Conservation (phyloP, 2,888 invertebrate species). For the Epinotia ramella region DNA sequence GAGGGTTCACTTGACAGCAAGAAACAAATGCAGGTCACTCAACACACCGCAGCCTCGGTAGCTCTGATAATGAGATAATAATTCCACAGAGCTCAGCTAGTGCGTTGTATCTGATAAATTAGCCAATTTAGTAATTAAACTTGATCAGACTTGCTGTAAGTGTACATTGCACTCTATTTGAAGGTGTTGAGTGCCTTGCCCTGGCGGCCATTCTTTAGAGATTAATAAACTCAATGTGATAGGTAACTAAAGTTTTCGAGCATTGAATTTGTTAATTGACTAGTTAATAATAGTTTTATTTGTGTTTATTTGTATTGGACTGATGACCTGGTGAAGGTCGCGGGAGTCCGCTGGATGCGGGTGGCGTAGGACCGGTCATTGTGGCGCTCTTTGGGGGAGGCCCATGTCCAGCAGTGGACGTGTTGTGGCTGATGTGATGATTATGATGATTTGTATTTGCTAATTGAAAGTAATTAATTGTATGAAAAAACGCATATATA, state of each 20-base stretch:
- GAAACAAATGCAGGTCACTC: no score
- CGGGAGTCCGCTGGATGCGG: no score
- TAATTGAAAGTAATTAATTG: neutral
- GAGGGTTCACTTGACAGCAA: no score
- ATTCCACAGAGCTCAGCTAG: neutral
- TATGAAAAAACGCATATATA: neutral
- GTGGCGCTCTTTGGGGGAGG: no score
- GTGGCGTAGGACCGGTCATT: no score
- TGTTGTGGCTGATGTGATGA: no score
- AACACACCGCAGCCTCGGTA: no score
- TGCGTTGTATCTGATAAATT: neutral
- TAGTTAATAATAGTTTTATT: neutral
- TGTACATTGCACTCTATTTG: constrained; percentile 19
- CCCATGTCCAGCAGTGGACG: no score
- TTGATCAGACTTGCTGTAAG: constrained; percentile 5
- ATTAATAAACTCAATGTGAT: neutral
- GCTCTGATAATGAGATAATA: neutral
- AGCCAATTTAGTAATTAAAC: constrained; percentile 21
- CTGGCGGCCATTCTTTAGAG: neutral
- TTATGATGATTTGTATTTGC: neutral
- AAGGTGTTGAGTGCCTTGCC: constrained; percentile 25
- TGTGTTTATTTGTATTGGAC: neutral
- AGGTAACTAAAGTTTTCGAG: neutral
- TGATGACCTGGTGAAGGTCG: no score
- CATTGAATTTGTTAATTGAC: neutral